phyloP scores from a whole-genome alignment of 1,140 invertebrate genomes.

The Armadillidium nasatum region DNA sequence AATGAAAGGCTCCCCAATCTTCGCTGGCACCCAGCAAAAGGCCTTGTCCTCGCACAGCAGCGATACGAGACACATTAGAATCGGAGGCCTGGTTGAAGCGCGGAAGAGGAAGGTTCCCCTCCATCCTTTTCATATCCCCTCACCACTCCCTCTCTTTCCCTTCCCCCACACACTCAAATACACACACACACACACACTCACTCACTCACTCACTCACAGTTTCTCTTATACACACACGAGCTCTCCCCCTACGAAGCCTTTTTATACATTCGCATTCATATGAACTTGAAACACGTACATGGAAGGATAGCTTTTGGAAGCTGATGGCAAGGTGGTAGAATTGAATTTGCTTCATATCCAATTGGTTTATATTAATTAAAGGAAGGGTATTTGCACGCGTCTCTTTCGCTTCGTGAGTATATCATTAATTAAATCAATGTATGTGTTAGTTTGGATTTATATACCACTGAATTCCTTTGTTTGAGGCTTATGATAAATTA shows the following conservation, averaged over 20 bases:
- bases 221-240: neutral
- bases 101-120: too few species aligned
- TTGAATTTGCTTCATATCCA: slow-evolving; percentile 8
- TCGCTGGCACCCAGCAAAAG: slow-evolving; percentile 2
- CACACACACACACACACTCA: too few species aligned
- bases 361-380: slow-evolving; percentile 8
- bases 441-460: neutral
- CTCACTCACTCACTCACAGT: too few species aligned
- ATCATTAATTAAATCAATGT: slow-evolving; percentile 14
- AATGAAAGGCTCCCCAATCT: slow-evolving; percentile 4
- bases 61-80: neutral
- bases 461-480: neutral
- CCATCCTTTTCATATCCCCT: too few species aligned
- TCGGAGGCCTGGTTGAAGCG: neutral
- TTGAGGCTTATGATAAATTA: neutral
- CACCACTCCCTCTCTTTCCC: too few species aligned
- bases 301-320: neutral
- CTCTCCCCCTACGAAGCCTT: neutral
- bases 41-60: neutral
- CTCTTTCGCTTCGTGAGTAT: neutral
- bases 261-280: too few species aligned
- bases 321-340: neutral
- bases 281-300: neutral
- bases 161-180: too few species aligned
- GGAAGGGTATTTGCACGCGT: neutral